Base-by-base conservation (phyloP, 2,113 vertebrate species). In the Carlito syrichta region DNA sequence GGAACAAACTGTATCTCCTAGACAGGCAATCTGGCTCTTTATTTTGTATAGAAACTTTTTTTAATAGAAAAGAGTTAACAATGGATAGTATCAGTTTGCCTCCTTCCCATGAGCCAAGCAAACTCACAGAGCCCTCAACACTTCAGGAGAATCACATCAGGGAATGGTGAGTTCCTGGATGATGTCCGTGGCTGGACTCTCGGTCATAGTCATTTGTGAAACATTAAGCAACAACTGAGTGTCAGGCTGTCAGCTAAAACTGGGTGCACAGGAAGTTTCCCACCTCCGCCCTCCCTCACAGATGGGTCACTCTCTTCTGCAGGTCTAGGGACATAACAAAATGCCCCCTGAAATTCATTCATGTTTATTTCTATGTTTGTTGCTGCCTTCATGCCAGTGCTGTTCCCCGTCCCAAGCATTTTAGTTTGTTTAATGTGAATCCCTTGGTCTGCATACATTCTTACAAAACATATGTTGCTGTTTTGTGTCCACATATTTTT, bases 1-100 rank as follows among this genome's bases (percentile, higher is more conserved):
- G 73, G 96, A 96, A 96, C 0, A 78, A 89, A 93, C 43, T 54
- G 58, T 94, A 89, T 79, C 32, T 69, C 92, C 89, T 91, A 82
- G 78, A 84, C 10, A 91, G 90, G 6, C 30, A 91, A 96, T 71
- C 86, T 90, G 60, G 35, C 38, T 94, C 54, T 40, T 45, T 35
- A 27, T 95, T 86, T 95, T 60, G 86, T 27, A 6, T 74, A 69
- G 12, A 82, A 52, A n/a, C n/a, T n/a, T 62, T 43, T 30, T 74
- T 87, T 58, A 88, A 30, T 35, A 85, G 23, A 94, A 69, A 86
- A 84, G 52, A 62, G 35, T 69, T 56, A n/a, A 48, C 10, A 40
- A 2, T 69, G 69, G 14, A n/a, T 78, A 14, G 35, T 32, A 71
- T 77, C 16, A 6, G 40, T 58, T 38, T 52, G n/a, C 23, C 35